Base-by-base conservation (phyloP, 1,140 invertebrate genomes). In the Cephus cinctus region DNA sequence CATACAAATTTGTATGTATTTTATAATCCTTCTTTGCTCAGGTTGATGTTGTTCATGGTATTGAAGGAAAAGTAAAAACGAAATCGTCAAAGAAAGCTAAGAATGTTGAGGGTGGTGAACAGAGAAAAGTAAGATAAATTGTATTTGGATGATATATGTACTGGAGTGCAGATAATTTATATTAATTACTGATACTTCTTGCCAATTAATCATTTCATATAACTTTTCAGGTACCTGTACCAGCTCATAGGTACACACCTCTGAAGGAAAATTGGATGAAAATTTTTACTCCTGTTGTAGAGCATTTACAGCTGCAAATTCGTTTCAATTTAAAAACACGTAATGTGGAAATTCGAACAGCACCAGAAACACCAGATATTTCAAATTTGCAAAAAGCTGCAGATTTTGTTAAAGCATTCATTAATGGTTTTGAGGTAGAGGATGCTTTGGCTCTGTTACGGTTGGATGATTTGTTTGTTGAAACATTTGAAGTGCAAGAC, bases 201-300 rank as follows among this genome's bases (percentile, higher is more conserved):
- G n/a, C 11, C 30, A 15, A 31, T 34, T 43, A 38, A 25, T 9
- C 30, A 35, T 22, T 16, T 15, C 3, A 21, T 15, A 16, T 15
- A 22, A 38, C 12, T 44, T 64, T 78, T 14, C 74, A 86, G 74
- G 71, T 92, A 31, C 60, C 81, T n/a, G 83, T 90, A 36, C 88
- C 86, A 31, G 65, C 80, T 36, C 84, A 85, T 72, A 85, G 97
- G 72, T 96, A 95, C 61, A 88, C 90, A 21, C 94, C 96, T 11
- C 66, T 99, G 1, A 97, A 97, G 77, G 89, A 97, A 67, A 93
- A 92, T 65, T 99, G 97, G 97, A 78, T 94, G 72, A 96, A 98
- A 76, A 96, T 99, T 57, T 97, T 96, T 64, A 91, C 89, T 41
- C 96, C 96, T 0, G 81, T 99, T 19, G 96, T 98, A 4, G 94